phyloP scores from a whole-genome alignment of 1,140 invertebrate genomes.

The Globodera rostochiensis region DNA sequence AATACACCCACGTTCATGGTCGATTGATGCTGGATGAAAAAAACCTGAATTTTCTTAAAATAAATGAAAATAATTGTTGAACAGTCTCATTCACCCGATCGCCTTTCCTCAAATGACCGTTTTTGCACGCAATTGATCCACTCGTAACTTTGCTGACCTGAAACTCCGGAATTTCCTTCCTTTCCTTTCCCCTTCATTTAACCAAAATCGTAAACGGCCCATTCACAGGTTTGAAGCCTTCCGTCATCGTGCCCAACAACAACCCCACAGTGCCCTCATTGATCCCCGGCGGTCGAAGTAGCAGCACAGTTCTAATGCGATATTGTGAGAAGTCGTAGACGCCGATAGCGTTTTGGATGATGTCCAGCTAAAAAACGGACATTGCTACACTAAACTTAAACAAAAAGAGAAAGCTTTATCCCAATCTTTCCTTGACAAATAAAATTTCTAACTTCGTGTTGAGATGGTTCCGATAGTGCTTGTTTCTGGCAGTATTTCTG shows the following conservation, averaged over 20 bases:
- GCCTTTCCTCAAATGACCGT: conserved; percentile 6
- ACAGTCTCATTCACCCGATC: conserved; percentile 9
- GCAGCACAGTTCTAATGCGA: conserved; percentile 7
- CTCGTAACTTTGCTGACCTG: background rate
- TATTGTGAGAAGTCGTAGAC: conserved; percentile 12
- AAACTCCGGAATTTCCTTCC: background rate
- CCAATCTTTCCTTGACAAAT: no score
- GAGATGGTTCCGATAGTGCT: background rate
- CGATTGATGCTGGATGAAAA: conserved; percentile 20
- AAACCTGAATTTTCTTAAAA: background rate
- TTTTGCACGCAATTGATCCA: conserved; percentile 23
- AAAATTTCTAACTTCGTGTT: background rate
- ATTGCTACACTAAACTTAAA: background rate
- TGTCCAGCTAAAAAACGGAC: background rate
- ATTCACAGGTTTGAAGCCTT: background rate
- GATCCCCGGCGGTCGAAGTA: conserved; percentile 10
- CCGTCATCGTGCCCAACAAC: conserved; percentile 5
- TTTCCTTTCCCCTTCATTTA: background rate
- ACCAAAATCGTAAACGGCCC: background rate
- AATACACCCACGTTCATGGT: conserved; percentile 13
- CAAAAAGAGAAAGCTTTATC: no score
- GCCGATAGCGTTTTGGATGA: background rate
- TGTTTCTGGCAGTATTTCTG: background rate
- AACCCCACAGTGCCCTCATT: conserved; percentile 13
- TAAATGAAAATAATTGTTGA: background rate